Evolutionary conservation across 2,113 vertebrate genomes (phyloP).

Genomic region (Chaetura pelagica): DNA sequence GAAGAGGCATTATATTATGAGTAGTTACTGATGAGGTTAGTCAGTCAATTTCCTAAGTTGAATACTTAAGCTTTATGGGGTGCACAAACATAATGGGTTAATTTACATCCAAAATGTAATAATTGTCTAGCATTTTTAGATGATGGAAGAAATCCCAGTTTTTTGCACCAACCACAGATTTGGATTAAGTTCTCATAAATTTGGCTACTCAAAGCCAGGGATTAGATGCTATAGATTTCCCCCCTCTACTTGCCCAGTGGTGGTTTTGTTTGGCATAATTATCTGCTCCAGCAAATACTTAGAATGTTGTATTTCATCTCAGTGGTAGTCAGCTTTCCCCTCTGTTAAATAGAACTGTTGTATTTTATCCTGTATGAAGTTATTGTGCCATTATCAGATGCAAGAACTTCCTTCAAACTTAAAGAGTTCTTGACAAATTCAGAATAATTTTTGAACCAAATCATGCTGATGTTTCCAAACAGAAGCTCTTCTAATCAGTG

Average conservation of each 20-base stretch:
- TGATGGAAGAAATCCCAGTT: background rate
- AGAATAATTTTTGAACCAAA: background rate
- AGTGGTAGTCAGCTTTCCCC: background rate
- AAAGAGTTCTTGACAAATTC: background rate
- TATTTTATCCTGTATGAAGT: background rate
- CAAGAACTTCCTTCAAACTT: background rate
- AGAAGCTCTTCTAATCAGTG: background rate
- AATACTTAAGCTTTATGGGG: background rate
- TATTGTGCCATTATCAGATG: background rate
- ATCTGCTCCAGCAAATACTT: background rate
- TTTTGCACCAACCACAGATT: background rate
- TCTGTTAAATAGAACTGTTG: background rate
- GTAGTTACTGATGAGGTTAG: background rate
- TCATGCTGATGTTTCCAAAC: background rate
- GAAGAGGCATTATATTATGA: background rate
- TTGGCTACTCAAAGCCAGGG: background rate
- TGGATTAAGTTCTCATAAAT: background rate
- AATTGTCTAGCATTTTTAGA: background rate
- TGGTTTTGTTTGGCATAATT: background rate
- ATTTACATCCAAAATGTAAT: background rate
- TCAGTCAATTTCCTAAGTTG: background rate
- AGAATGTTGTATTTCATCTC: background rate
- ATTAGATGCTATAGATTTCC: background rate
- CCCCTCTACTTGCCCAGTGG: background rate
- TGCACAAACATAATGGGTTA: background rate